Percentiles rank a stretch among this genome's conserved stretches.
These are phyloP conservation scores for Hyperoplus immaculatus DNA, from an alignment of 2,797 vertebrate species.

Conservation along the genomic window DNA sequence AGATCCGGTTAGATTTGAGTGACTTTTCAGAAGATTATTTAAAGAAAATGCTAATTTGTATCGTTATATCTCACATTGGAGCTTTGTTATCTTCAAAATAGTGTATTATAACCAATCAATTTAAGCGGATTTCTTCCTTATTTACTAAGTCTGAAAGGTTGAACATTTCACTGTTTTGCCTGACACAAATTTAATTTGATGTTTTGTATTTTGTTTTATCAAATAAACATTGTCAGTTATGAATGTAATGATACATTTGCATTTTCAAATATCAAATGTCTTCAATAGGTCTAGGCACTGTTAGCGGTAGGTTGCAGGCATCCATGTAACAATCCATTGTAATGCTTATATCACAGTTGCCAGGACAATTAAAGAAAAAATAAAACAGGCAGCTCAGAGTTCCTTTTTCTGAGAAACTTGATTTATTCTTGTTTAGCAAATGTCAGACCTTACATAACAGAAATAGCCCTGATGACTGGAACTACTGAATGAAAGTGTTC, in stretches of 20 bases:
- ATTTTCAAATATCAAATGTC: no score
- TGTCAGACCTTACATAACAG: background rate
- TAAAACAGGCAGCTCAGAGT: slow-evolving; percentile 7
- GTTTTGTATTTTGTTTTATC: background rate
- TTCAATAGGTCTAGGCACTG: no score
- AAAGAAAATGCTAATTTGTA: background rate
- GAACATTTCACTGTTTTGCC: background rate
- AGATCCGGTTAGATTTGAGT: background rate
- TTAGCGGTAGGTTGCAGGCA: background rate
- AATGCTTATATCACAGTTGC: background rate
- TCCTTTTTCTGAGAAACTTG: slow-evolving; percentile 5
- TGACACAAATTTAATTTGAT: background rate
- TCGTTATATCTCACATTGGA: background rate
- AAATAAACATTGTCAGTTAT: background rate
- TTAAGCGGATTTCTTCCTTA: background rate
- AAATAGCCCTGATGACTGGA: background rate
- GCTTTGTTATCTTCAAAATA: background rate
- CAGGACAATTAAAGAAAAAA: background rate
- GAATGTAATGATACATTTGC: background rate
- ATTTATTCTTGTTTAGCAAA: background rate
- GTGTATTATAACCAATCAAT: background rate
- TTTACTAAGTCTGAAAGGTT: background rate
- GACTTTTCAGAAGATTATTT: background rate
- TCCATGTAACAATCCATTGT: background rate
- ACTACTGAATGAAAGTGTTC: background rate